Percentiles rank a stretch among this genome's conserved stretches.
phyloP scores from a whole-genome alignment of 2,113 vertebrate species.

The Notiomystis cincta region DNA sequence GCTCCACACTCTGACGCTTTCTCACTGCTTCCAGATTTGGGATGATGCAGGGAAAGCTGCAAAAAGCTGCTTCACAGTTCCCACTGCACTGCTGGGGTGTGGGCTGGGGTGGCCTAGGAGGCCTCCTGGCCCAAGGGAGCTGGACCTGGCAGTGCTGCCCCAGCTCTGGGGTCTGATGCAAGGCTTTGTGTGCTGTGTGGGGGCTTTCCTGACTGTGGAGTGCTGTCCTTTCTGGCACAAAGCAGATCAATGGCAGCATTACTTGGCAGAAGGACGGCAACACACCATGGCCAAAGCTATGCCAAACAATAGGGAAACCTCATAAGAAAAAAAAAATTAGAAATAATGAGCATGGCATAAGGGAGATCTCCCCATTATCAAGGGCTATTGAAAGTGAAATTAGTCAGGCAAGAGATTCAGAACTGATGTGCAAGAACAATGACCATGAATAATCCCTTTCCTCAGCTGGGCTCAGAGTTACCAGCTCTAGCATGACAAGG shows the following conservation, averaged over 20 bases:
- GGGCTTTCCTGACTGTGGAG: not conserved
- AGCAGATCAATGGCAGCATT: not conserved
- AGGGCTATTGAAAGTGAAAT: not conserved
- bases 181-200: fast-evolving
- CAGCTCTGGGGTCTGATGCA: not conserved
- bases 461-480: not conserved
- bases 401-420: not conserved
- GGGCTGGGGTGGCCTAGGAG: not conserved
- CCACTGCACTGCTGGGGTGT: not conserved
- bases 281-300: not conserved
- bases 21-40: not conserved
- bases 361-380: not conserved
- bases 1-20: not conserved
- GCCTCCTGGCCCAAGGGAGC: not conserved
- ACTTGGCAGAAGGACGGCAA: not conserved
- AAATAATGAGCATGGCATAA: not conserved
- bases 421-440: not conserved
- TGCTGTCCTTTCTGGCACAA: not conserved
- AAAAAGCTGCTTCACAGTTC: not conserved
- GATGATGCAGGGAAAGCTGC: not conserved
- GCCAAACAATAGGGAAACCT: not conserved
- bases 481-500: not conserved
- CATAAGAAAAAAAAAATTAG: not conserved
- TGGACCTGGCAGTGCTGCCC: not conserved
- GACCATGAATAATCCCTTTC: not conserved